Conservation (phyloP, 2,113 vertebrate species). For the Prolemur simus region DNA sequence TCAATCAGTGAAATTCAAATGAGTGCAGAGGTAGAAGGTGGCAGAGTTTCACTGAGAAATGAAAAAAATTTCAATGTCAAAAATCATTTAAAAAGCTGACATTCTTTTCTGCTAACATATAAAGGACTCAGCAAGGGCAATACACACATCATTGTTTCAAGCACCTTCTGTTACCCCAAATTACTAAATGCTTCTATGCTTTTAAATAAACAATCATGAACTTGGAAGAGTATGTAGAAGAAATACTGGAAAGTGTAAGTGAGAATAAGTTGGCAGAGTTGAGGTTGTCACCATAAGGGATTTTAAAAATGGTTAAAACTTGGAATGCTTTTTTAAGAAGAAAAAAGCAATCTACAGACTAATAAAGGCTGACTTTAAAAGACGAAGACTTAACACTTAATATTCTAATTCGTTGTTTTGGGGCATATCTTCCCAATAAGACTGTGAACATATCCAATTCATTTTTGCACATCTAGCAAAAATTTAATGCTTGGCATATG, state of each 20-base stretch:
- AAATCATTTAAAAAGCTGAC: slow-evolving; percentile 58
- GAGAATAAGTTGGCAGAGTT: background rate
- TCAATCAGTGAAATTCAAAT: slow-evolving; percentile 84
- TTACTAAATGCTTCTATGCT: slow-evolving; percentile 48
- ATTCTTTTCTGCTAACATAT: slow-evolving; percentile 60
- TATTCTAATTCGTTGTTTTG: slow-evolving; percentile 2
- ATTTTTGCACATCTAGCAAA: background rate
- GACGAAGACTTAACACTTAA: background rate
- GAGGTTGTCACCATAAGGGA: background rate
- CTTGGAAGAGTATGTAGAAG: background rate
- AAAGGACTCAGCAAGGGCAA: slow-evolving; percentile 71
- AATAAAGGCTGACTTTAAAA: slow-evolving; percentile 14
- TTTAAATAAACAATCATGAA: slow-evolving; percentile 33
- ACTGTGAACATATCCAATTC: background rate
- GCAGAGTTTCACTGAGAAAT: slow-evolving; percentile 78
- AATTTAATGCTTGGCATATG: background rate
- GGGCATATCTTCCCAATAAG: background rate
- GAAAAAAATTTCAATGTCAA: slow-evolving; percentile 59
- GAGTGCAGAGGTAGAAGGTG: slow-evolving; percentile 81
- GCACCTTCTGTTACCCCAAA: background rate
- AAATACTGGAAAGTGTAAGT: background rate
- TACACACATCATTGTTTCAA: background rate
- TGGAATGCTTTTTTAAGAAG: background rate
- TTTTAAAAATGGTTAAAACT: background rate
- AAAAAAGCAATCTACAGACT: background rate